These are phyloP conservation scores for Phthorimaea operculella DNA, from an alignment of 1,140 invertebrate species.

Conservation along the genomic window DNA sequence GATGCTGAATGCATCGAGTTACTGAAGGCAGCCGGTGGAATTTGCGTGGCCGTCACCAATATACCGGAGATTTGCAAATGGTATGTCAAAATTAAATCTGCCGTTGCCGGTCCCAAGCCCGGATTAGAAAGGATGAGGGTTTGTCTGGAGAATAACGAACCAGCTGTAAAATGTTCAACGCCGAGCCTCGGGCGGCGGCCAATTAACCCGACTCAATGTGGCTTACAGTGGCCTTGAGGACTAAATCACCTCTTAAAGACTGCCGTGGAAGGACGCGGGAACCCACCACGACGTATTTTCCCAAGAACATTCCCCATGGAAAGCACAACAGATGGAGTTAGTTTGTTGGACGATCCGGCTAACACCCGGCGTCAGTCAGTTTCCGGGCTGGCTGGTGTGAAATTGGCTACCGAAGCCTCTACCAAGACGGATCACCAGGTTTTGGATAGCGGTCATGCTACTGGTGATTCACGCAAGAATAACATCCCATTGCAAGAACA, in stretches of 20 bases:
- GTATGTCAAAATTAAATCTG: no score
- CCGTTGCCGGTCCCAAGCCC: no score
- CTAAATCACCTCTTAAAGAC: no score
- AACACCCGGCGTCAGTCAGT: not conserved
- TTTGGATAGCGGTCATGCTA: not conserved
- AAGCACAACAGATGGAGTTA: not conserved
- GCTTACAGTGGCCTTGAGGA: no score
- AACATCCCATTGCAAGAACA: not conserved
- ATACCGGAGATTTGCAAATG: conserved; percentile 85
- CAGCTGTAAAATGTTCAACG: no score
- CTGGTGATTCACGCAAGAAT: not conserved
- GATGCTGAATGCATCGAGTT: conserved; percentile 80
- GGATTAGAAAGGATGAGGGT: no score
- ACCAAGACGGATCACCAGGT: no score
- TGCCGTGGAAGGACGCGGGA: not conserved
- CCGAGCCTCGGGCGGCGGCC: no score
- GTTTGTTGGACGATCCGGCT: not conserved
- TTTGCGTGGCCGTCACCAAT: conserved; percentile 92
- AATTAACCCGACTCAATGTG: no score
- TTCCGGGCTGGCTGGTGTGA: not conserved
- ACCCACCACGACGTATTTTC: conserved; percentile 2
- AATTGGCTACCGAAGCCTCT: conserved; percentile 5
- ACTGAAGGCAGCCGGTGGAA: conserved; percentile 84
- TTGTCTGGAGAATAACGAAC: no score
- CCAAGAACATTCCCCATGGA: not conserved